Conservation (phyloP, 1,140 invertebrate genomes). For the Eupristina koningsbergeri region DNA sequence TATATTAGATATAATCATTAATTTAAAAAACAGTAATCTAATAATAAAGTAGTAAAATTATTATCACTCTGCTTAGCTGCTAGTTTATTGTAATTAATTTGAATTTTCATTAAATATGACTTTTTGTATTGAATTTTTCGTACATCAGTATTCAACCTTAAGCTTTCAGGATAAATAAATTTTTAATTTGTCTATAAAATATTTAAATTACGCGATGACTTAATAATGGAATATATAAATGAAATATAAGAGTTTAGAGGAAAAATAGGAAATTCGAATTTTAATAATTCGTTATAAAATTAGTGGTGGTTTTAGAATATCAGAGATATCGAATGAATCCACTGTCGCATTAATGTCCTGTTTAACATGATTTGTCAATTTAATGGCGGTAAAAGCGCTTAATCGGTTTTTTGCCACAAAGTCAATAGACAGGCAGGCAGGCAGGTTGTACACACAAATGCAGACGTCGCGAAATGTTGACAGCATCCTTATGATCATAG, state of each 20-base stretch:
- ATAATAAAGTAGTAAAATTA: no score
- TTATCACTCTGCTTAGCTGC: no score
- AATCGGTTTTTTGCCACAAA: constrained; percentile 38
- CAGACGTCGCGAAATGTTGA: neutral
- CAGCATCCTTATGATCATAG: constrained; percentile 54
- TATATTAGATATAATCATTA: no score
- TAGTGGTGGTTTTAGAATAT: neutral
- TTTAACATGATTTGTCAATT: constrained; percentile 36
- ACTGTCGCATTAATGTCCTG: constrained; percentile 1
- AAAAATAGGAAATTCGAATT: neutral
- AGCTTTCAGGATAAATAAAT: no score
- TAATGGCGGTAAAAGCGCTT: neutral
- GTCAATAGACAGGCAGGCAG: no score
- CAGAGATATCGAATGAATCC: neutral
- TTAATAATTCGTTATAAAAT: neutral
- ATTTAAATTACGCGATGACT: neutral
- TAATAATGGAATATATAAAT: neutral
- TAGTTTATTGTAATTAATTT: no score
- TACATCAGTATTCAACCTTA: no score
- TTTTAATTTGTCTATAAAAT: no score
- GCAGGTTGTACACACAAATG: neutral
- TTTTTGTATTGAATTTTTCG: no score
- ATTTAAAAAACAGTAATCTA: no score
- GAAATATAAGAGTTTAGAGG: neutral
- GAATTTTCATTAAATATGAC: no score